phyloP scores from a whole-genome alignment of 2,797 vertebrate genomes.

The Sebastes flavidus region DNA sequence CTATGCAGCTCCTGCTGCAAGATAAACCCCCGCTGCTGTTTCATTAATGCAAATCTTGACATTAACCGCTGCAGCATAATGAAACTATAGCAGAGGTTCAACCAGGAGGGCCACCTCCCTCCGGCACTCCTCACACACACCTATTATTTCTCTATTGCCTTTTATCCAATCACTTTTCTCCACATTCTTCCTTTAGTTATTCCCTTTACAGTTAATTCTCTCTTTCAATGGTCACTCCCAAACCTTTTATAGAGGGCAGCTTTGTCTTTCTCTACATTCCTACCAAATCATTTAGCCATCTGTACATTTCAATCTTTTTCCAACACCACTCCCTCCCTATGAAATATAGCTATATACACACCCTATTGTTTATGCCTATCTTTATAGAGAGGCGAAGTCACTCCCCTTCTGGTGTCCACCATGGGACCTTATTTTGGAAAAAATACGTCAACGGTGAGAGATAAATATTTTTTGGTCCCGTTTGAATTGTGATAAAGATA shows the following conservation, averaged over 20 bases:
- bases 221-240: neutral
- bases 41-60: conserved; percentile 72
- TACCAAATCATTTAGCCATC: neutral
- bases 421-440: too few species aligned
- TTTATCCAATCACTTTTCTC: conserved; percentile 17
- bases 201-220: neutral
- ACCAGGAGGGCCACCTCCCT: conserved; percentile 12
- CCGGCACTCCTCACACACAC: conserved; percentile 5
- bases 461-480: too few species aligned
- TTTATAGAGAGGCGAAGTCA: neutral
- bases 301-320: neutral
- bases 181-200: conserved; percentile 3
- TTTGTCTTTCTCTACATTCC: neutral
- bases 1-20: neutral
- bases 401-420: too few species aligned
- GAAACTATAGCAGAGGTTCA: conserved; percentile 35
- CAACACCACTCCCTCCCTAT: neutral
- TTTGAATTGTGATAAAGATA: too few species aligned
- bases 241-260: neutral
- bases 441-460: too few species aligned
- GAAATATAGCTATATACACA: neutral
- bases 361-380: neutral
- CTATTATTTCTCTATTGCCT: conserved; percentile 3
- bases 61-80: conserved; percentile 50
- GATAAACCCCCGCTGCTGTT: conserved; percentile 6